Conservation (phyloP, 2,113 vertebrate species). For the Malaclemys terrapin region DNA sequence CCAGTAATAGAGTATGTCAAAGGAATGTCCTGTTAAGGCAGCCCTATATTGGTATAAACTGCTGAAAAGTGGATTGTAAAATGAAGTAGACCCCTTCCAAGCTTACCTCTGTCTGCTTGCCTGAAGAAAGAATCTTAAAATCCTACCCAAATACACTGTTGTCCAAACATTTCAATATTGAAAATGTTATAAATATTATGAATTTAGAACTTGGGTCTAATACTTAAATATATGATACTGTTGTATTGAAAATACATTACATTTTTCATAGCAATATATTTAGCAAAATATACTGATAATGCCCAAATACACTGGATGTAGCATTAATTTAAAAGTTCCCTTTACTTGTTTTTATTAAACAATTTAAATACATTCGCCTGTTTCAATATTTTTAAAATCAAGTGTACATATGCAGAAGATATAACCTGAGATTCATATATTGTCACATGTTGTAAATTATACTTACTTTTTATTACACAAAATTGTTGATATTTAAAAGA, state of each 20-base stretch:
- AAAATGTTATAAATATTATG: background rate
- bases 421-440: background rate
- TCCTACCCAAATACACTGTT: background rate
- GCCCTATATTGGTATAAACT: accelerated
- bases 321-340: background rate
- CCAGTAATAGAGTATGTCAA: background rate
- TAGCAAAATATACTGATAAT: background rate
- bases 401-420: background rate
- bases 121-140: background rate
- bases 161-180: background rate
- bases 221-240: background rate
- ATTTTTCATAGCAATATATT: background rate
- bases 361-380: background rate
- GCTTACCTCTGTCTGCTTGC: background rate
- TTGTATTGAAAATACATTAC: background rate
- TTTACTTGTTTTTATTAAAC: background rate
- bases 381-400: accelerated
- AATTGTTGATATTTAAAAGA: background rate
- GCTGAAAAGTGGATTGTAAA: background rate
- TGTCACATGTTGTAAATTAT: background rate
- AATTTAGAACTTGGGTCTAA: background rate
- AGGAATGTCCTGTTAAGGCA: accelerated
- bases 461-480: background rate
- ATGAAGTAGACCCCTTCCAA: background rate
- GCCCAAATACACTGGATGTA: background rate